Evolutionary conservation across 2,113 vertebrate genomes (phyloP), one percentile per base, ranked within the genome.

Genomic region (Sturnira hondurensis): DNA sequence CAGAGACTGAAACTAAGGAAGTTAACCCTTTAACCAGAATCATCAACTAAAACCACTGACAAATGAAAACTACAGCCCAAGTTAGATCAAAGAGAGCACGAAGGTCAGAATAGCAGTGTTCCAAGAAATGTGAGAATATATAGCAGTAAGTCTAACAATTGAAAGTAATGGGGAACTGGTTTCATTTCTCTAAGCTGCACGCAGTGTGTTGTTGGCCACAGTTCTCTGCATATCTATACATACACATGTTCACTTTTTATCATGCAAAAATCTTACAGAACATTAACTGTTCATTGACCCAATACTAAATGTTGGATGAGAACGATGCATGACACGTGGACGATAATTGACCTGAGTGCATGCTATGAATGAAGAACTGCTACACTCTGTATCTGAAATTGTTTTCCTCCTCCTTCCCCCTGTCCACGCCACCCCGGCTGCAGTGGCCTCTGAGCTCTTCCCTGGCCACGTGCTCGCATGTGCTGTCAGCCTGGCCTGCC

Each of bases 51-150:
- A 93, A 77, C 83, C 8, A 38, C 2, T 41, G 73, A 41, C 22
- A 82, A 89, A 90, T 76, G 20, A 83, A 81, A 77, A 73, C 10
- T 73, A 45, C 43, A 97, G 86, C 26, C 7, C 10, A 76, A 61
- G 89, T 80, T 38, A 81, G 47, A 93, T 65, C 52, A 71, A 89
- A 68, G 0, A 83, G 28, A 47, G 14, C 65, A 81, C 13, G 84
- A 80, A 45, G 52, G 74, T 9, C 13, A 86, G 20, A 65, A 31
- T 0, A 67, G 15, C 54, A 56, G 24, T 38, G 52, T 38, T 71
- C 41, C 1, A 65, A 45, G 50, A 84, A 77, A 43, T 11, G 36
- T 0, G 22, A 56, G 31, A 84, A 31, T 77, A 81, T 3, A n/a
- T 13, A 38, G 26, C 5, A 71, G 17, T 3, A 33, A 76, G 50